Evolutionary conservation across 2,888 invertebrate species (phyloP).

Genomic region (Graphium colonna): DNA sequence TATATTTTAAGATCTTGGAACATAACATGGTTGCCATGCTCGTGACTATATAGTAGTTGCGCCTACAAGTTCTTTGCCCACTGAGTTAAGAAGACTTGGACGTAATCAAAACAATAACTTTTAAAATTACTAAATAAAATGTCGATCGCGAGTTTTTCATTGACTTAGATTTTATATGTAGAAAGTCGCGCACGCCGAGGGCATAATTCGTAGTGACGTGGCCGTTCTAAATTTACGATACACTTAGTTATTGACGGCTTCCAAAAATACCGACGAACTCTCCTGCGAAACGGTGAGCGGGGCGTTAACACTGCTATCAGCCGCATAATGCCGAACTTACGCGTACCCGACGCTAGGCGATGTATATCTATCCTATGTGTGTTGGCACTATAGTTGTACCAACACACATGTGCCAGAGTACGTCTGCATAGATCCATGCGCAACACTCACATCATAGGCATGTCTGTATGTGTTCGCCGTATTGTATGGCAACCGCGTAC

Average conservation of each 20-base stretch:
- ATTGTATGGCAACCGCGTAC: constrained; percentile 27
- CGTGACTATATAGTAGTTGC: too few species aligned
- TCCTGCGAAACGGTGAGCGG: constrained; percentile 79
- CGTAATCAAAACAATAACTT: too few species aligned
- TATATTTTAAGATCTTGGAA: too few species aligned
- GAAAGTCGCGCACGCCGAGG: constrained; percentile 33
- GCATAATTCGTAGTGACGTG: constrained; percentile 70
- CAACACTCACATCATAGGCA: constrained; percentile 35
- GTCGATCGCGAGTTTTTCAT: too few species aligned
- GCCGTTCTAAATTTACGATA: constrained; percentile 73
- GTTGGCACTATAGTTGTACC: too few species aligned
- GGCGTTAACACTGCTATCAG: constrained; percentile 77
- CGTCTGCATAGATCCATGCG: constrained; percentile 33
- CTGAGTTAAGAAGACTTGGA: too few species aligned
- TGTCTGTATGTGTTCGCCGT: constrained; percentile 17
- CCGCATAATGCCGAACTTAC: constrained; percentile 61
- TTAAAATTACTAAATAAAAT: too few species aligned
- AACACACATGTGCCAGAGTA: constrained; percentile 28
- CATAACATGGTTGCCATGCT: too few species aligned
- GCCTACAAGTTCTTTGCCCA: too few species aligned
- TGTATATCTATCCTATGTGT: too few species aligned
- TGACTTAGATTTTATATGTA: constrained; percentile 1
- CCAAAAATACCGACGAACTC: constrained; percentile 72
- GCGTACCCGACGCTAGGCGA: constrained; percentile 21
- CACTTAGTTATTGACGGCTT: constrained; percentile 79